These are phyloP conservation scores for Caretta caretta DNA, from an alignment of 2,113 vertebrate species.

Conservation along the genomic window DNA sequence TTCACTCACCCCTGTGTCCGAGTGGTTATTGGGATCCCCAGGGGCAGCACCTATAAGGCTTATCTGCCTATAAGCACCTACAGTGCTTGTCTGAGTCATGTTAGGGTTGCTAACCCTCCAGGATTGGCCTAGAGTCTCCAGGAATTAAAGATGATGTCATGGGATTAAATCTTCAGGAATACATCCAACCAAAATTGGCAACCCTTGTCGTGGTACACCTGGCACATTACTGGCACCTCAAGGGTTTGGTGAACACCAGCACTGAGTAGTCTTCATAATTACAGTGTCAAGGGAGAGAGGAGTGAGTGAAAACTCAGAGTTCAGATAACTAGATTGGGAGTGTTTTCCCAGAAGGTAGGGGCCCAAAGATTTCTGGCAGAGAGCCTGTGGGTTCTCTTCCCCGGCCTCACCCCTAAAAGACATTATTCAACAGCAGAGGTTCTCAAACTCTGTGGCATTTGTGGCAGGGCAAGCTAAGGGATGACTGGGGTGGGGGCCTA, in stretches of 20 bases:
- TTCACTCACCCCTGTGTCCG: too few species aligned
- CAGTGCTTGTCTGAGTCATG: too few species aligned
- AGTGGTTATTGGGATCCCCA: not conserved
- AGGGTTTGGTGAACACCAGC: not conserved
- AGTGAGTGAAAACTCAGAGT: not conserved
- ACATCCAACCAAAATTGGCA: too few species aligned
- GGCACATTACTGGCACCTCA: not conserved
- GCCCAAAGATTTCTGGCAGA: not conserved
- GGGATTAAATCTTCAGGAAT: too few species aligned
- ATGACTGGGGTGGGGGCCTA: not conserved
- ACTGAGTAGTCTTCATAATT: not conserved
- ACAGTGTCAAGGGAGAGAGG: not conserved
- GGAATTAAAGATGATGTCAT: too few species aligned
- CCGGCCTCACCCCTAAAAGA: not conserved
- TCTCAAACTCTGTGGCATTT: not conserved
- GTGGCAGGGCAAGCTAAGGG: not conserved
- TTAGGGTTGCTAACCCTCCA: too few species aligned
- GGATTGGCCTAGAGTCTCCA: too few species aligned
- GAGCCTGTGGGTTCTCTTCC: not conserved
- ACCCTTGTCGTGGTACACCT: not conserved
- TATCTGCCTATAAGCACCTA: not conserved
- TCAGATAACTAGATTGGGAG: not conserved
- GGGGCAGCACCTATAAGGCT: too few species aligned
- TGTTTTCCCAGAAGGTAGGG: not conserved
- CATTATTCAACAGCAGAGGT: not conserved